phyloP scores from a whole-genome alignment of 2,797 vertebrate species.

The Simalia tracyae region DNA sequence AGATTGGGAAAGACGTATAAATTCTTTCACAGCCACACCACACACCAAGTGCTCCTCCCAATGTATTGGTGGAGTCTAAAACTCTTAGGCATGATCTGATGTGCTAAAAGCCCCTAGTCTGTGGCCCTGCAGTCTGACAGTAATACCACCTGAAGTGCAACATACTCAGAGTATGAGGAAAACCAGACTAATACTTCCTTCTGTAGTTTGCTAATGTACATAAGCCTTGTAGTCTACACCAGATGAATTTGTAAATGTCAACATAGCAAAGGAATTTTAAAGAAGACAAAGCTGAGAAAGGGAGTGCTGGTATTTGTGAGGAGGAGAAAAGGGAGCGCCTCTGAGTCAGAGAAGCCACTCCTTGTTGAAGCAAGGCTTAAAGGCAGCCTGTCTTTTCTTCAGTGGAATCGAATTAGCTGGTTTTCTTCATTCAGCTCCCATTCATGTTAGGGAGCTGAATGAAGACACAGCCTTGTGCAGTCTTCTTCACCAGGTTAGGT shows the following conservation, averaged over 20 bases:
- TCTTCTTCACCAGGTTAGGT: not conserved
- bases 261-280: not conserved
- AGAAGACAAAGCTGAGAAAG: not conserved
- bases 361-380: not conserved
- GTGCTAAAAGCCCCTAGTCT: not conserved
- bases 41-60: not conserved
- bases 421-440: not conserved
- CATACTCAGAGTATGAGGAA: not conserved
- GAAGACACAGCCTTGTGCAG: too few species aligned
- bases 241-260: not conserved
- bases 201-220: not conserved
- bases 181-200: not conserved
- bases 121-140: not conserved
- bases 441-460: not conserved
- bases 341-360: conserved; percentile 13
- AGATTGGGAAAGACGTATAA: not conserved
- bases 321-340: conserved; percentile 11
- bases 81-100: not conserved
- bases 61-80: not conserved
- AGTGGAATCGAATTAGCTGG: not conserved
- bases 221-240: not conserved
- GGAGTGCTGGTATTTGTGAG: conserved; percentile 19
- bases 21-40: not conserved
- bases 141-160: not conserved
- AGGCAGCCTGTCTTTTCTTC: not conserved